These are phyloP conservation scores for Limnodromus scolopaceus DNA, from an alignment of 2,797 vertebrate genomes.

Conservation along the genomic window DNA sequence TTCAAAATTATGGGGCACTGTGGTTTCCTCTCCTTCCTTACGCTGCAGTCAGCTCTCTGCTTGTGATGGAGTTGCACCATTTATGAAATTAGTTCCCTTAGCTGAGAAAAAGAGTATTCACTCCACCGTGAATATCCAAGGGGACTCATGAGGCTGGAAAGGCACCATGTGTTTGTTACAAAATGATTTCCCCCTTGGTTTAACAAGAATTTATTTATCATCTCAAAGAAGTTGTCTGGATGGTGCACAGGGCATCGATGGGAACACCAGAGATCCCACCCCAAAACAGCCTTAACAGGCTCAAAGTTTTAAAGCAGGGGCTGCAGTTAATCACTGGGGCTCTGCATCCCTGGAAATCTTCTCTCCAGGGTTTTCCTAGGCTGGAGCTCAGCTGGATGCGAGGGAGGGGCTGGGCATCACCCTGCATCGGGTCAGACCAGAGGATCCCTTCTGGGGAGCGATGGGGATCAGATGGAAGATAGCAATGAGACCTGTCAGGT, in stretches of 20 bases:
- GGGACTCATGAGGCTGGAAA: neutral
- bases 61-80: accelerated
- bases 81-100: neutral
- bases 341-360: neutral
- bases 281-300: neutral
- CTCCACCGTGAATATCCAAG: neutral
- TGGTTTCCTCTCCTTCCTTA: neutral
- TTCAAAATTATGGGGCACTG: accelerated
- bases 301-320: neutral
- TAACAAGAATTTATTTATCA: neutral
- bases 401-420: neutral
- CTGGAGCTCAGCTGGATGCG: neutral
- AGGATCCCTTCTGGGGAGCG: neutral
- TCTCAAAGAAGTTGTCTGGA: neutral
- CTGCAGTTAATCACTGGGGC: neutral
- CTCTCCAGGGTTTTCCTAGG: accelerated
- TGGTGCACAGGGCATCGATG: accelerated
- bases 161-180: neutral
- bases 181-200: neutral
- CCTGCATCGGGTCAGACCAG: neutral
- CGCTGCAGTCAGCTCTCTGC: accelerated
- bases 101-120: neutral
- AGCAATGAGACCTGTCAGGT: accelerated
- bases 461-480: neutral
- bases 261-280: neutral